Base-by-base conservation (phyloP, 1,140 invertebrate genomes). In the Leptinotarsa texana region DNA sequence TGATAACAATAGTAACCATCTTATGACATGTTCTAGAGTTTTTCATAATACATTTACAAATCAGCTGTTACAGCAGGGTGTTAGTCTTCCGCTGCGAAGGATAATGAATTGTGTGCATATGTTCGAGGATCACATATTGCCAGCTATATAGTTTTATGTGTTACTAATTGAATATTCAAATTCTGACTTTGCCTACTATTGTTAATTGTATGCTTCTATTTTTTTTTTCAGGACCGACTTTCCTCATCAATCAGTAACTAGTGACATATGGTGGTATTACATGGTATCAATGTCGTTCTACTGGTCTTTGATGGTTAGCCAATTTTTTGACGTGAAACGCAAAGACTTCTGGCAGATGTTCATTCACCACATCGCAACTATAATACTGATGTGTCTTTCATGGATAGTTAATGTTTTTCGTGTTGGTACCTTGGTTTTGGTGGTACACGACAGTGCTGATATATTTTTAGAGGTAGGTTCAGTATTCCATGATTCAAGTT, bases 321-420 rank as follows among this genome's bases (percentile, higher is more conserved):
- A 98, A 85, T 98, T 98, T 87, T 93, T 94, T 83, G 97, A 99
- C 86, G 92, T 96, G 57, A 95, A 93, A 80, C 89, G 94, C 68
- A 96, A 97, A 88, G 98, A 99, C 87, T 99, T 99, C 86, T 96
- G 94, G 93, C 96, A 99, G 89, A 99, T 99, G 97, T 97, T 98
- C 84, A 89, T 98, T 66, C 98, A 99, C 87, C 97, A 99, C 83
- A 91, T 97, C 82, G 94, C 95, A 4, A 98, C 97, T 3, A 93
- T 99, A 79, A 82, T 91, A 48, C 88, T 99, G 51, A 91, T 99
- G 87, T 92, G 89, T 63, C 93, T 99, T 82, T 98, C 96, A 33
- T 99, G 96, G 95, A 90, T 96, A 3, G 95, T 95, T 84, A 99
- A 99, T 87, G 89, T 99, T 78, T 92, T 94, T 75, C 89, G 97